Conservation (phyloP, 1,140 invertebrate species). For the Sesamia nonagrioides region DNA sequence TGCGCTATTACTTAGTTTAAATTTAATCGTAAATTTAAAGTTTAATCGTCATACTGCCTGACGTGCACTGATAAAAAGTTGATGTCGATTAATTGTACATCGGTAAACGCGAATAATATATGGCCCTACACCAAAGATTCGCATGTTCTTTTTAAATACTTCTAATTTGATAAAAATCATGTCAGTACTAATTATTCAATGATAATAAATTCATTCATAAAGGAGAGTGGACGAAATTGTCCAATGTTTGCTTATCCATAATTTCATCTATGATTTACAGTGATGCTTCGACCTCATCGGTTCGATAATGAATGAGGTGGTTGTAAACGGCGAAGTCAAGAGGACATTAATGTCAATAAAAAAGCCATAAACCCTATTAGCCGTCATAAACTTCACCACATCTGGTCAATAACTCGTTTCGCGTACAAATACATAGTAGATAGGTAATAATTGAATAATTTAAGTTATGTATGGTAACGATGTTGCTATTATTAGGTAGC, state of each 20-base stretch:
- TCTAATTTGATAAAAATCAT: conserved; percentile 16
- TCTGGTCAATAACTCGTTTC: conserved; percentile 82
- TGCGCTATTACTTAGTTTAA: conserved; percentile 51
- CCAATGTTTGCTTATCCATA: conserved; percentile 62
- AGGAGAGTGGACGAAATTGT: conserved; percentile 56
- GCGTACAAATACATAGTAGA: conserved; percentile 80
- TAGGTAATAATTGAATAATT: conserved; percentile 79
- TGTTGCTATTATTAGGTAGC: conserved; percentile 22
- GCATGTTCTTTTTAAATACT: conserved; percentile 19
- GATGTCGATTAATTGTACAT: conserved; percentile 57
- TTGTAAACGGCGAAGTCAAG: conserved; percentile 82
- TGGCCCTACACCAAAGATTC: conserved; percentile 32
- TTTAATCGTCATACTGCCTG: conserved; percentile 48
- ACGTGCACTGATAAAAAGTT: conserved; percentile 57
- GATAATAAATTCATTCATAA: conserved; percentile 59
- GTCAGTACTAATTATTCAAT: conserved; percentile 51
- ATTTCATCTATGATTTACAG: conserved; percentile 82
- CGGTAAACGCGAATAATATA: conserved; percentile 53
- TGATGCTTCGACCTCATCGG: conserved; percentile 79
- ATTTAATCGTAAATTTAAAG: too few relatives aligned
- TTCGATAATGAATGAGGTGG: conserved; percentile 85
- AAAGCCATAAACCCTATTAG: conserved; percentile 86
- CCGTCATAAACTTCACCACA: conserved; percentile 83
- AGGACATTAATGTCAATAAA: conserved; percentile 87
- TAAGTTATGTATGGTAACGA: conserved; percentile 43